Base-by-base conservation (phyloP, 1,140 invertebrate genomes). In the Drusus annulatus region DNA sequence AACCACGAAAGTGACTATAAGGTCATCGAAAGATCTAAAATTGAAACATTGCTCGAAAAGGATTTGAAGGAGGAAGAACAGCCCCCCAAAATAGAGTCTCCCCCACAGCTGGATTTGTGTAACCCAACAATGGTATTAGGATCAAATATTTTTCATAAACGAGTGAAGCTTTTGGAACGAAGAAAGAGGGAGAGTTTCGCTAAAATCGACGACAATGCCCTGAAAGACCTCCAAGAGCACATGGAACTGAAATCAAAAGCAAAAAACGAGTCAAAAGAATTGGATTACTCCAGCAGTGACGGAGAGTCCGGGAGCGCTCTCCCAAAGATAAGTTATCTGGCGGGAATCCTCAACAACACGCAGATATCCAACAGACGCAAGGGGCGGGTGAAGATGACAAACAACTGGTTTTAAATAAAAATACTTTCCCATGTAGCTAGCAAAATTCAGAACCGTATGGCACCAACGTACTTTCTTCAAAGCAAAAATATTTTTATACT, bases 401-500 rank as follows among this genome's bases (percentile, higher is more conserved):
- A 83, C 56, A 76, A 81, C 50, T 83, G 82, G 82, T 79, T 83
- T 77, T 83, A 71, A 79, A 21, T 50, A n/a, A n/a, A 28, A 25
- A 28, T 68, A 23, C 17, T 17, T 60, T 21, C n/a, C n/a, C n/a
- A 10, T 60, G 19, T 45, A 45, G 5, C 5, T 45, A 45, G 36
- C 10, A 10, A 45, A 45, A 45, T 45, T 45, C 36, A 45, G 8
- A 45, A 13, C 1, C 36, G 10, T 13, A 45, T 45, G 36, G 36
- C 36, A 45, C 36, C 10, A 13, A 45, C 36, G 36, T 45, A 45
- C 13, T 45, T 56, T 56, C 7, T 60, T 21, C 19, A 23, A 2
- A 23, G 19, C 56, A 19, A 19, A 60, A 23, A 4, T 19, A 23
- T 60, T 17, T 60, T 60, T 17, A 8, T 13, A 60, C 54, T 56